Evolutionary conservation across 2,888 invertebrate species (phyloP).

Genomic region (Plutella xylostella): DNA sequence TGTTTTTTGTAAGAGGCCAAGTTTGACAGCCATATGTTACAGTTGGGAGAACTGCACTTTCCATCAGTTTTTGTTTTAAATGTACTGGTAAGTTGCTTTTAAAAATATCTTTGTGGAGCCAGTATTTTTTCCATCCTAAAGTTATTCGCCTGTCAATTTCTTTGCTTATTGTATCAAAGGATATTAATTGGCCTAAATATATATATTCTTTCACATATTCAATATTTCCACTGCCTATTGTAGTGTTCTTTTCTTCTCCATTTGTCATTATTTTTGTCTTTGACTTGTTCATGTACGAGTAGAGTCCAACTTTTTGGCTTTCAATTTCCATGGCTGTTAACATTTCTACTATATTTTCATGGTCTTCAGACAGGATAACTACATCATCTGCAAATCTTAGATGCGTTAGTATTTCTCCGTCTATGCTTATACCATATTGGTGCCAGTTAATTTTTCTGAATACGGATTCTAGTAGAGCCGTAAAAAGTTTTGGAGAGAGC

Average conservation of each 20-base stretch:
- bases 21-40: constrained; percentile 2
- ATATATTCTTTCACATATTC: background rate
- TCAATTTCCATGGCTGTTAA: background rate
- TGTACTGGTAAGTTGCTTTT: background rate
- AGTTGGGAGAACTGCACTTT: background rate
- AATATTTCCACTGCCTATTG: background rate
- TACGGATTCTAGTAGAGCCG: constrained; percentile 9
- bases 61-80: background rate
- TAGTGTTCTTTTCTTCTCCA: background rate
- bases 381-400: constrained; percentile 3
- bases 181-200: background rate
- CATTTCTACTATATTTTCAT: background rate
- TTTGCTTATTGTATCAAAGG: background rate
- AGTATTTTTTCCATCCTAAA: background rate
- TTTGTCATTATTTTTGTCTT: background rate
- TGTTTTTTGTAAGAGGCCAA: background rate
- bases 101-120: constrained; percentile 1
- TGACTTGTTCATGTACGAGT: constrained; percentile 4
- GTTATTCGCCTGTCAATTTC: background rate
- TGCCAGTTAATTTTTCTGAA: constrained; percentile 7
- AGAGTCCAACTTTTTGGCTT: background rate
- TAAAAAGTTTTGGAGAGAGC: constrained; percentile 11
- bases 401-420: background rate
- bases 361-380: background rate
- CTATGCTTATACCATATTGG: background rate